These are phyloP conservation scores for Oceanodroma leucorhoa DNA, from an alignment of 2,797 vertebrate genomes.

Conservation along the genomic window DNA sequence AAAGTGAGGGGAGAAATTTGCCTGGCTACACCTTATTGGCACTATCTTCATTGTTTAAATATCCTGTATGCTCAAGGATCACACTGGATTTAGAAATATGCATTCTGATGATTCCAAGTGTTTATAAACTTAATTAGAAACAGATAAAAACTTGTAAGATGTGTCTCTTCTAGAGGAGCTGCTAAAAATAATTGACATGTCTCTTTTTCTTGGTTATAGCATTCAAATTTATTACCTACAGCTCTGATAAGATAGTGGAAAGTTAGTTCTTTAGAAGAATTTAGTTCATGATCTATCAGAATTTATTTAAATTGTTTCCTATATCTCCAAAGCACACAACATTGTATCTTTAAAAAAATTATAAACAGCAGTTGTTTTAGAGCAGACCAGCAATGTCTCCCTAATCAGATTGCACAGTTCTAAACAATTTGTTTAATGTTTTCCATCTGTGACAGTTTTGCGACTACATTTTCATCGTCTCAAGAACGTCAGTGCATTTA, in stretches of 20 bases:
- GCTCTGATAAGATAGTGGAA: background rate
- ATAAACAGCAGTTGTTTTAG: background rate
- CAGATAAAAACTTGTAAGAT: slow-evolving; percentile 4
- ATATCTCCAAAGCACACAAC: background rate
- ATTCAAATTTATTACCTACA: background rate
- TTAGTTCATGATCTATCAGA: background rate
- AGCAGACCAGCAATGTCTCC: background rate
- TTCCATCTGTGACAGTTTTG: slow-evolving; percentile 30
- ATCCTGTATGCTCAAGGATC: background rate
- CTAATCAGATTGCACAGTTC: slow-evolving; percentile 19
- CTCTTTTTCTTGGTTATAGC: background rate
- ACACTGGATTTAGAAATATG: background rate
- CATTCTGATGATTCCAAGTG: slow-evolving; percentile 30
- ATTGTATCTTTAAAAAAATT: background rate
- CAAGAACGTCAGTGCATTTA: background rate
- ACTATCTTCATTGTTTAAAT: background rate
- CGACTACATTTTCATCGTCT: background rate
- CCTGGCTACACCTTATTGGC: slow-evolving; percentile 32
- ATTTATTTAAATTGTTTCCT: background rate
- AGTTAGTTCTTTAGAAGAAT: background rate
- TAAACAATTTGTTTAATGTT: slow-evolving; percentile 26
- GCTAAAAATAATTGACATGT: background rate
- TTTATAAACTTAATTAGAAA: slow-evolving; percentile 53
- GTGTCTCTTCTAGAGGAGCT: background rate
- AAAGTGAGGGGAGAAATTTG: background rate